Base-by-base conservation (phyloP, 2,888 invertebrate genomes). In the Chloroclysta siterata region DNA sequence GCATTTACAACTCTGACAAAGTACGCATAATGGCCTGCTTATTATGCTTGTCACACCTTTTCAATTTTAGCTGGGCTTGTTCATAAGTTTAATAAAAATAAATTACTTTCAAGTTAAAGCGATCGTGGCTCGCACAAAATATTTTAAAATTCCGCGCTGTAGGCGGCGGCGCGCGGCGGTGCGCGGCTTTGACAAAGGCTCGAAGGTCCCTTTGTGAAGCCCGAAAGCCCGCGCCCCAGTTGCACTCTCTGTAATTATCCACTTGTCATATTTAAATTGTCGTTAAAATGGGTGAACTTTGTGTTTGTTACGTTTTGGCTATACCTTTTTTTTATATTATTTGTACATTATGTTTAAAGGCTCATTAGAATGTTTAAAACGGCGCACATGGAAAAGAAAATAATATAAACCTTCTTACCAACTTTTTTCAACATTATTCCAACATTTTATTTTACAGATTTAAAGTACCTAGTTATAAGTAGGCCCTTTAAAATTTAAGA, bases 221-320 rank as follows among this genome's bases (percentile, higher is more conserved):
- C 39, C 39, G 52, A 60, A 3, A 6, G 13, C 47, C 41, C 22
- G 10, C 36, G 53, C 33, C 52, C 54, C 51, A 11, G 17, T 33
- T 29, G 53, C 62, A 52, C 56, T 52, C 50, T 44, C 44, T 8
- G 33, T 65, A 57, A 60, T 57, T 65, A 44, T 58, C 50, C 65
- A 61, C 53, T 65, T 61, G 60, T 54, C 53, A 61, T 53, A 61
- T 61, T 58, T 54, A 39, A 58, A 57, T 54, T 61, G 46, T 41
- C 51, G 44, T 60, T 39, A 50, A 47, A 58, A 53, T 58, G 53
- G 46, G 28, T 39, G 17, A 53, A 61, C 41, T 51, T 56, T 15
- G 44, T 51, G 53, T 54, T 57, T 22, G 17, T 46, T 53, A 54
- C 22, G 15, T 17, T 46, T 46, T 46, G 17, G 17, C 10, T 44